Base-by-base conservation (phyloP, 2,888 invertebrate genomes). In the Hyppa rectilinea region DNA sequence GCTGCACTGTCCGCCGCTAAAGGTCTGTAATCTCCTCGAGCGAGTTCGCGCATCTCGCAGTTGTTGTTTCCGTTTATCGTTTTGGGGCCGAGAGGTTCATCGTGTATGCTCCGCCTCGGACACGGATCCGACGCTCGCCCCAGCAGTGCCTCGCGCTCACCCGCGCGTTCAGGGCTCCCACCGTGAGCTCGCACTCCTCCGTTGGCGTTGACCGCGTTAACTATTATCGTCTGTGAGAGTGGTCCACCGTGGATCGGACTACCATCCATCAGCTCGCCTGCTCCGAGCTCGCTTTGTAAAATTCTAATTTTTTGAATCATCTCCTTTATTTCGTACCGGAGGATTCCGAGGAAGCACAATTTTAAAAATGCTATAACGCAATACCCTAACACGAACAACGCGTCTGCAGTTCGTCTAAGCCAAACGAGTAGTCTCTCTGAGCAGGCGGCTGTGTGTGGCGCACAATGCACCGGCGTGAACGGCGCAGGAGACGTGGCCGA, bases 301-400 rank as follows among this genome's bases (percentile, higher is more conserved):
- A 98, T 97, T 88, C 97, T 97, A 91, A 98, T 98, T 96, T 98
- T 98, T 92, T 98, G 98, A 89, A 98, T 98, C 98, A 98, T 98
- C 93, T 98, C 98, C 83, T 97, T 97, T 89, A 98, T 98, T 96
- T 98, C 98, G 96, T 98, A 98, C 75, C 98, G 97, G 86, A 98
- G 96, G 86, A 98, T 98, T 77, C 98, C 98, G 81, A 98, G 97
- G 96, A 98, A 98, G 96, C 98, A 98, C 93, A 98, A 96, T 95
- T 98, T 98, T 86, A 98, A 96, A 96, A 98, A 98, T 87, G 98
- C 98, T 87, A 98, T 97, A 80, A 98, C 98, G 95, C 98, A 98
- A 93, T 98, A 98, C 71, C 98, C 98, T 85, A 98, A 93, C 72
- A 98, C 97, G 90, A 98, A 98, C 70, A 98, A 96, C 74, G 98